Base-by-base conservation (phyloP, 2,888 invertebrate species). In the Agrotis segetum region DNA sequence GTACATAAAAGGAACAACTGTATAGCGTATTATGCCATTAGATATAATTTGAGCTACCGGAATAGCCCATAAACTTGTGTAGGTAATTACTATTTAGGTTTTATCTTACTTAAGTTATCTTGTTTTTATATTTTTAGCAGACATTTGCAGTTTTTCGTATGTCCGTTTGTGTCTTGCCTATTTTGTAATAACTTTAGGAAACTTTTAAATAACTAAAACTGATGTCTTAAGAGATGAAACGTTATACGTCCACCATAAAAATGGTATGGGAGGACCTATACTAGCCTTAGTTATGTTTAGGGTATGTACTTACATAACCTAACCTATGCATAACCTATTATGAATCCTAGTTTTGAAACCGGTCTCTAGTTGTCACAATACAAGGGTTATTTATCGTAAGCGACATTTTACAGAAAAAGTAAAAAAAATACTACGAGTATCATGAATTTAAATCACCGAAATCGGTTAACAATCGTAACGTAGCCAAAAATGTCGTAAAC, bases 31-130 rank as follows among this genome's bases (percentile, higher is more conserved):
- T 68, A 68, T 13, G 17, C 61, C 52, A 68, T 68, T 62, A 68
- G 7, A 9, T 46, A 53, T 59, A 71, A 71, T 71, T 64, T 16
- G 0, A 66, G 24, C 53, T 62, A 66, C 76, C 66, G 46, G 40
- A 72, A 68, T 76, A 60, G 60, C 21, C 49, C 62, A 76, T 76
- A 69, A 79, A 79, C 44, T 19, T 0, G n/a, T 11, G 55, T 2
- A 40, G 9, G 9, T 55, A 61, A 70, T 74, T 64, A 67, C 60
- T 24, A 24, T 49, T 67, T 52, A 40, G 19, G 34, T 67, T 53
- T 73, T 79, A 68, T 69, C 64, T 63, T 60, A 72, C 47, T 9
- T 29, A 59, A 71, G 21, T 40, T 59, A 76, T 76, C 52, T 62
- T 19, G 61, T 66, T 71, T 76, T 71, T 76, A 7, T 61, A 2